Evolutionary conservation across 30 jellyfish, hydroid and myxozoan genomes (phyloP).

Genomic region (Turritopsis rubra): DNA sequence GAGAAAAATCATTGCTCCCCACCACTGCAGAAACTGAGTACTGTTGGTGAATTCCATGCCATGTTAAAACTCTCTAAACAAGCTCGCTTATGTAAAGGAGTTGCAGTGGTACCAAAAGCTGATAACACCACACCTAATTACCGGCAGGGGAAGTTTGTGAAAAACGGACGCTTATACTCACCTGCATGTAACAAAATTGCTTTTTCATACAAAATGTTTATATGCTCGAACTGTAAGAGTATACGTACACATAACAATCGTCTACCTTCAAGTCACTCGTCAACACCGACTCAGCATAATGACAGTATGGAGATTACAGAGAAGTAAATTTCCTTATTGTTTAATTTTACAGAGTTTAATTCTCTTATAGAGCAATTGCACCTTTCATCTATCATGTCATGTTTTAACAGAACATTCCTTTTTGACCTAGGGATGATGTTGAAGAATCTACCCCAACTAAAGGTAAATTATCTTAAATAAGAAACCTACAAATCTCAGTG

Average conservation of each 20-base stretch:
- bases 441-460: not conserved
- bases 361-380: no score
- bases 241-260: constrained; percentile 5
- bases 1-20: constrained; percentile 28
- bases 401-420: not conserved
- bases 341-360: no score
- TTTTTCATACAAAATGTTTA: constrained; percentile 28
- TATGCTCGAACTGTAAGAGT: constrained; percentile 16
- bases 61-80: constrained; percentile 13
- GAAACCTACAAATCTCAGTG: not conserved
- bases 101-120: not conserved
- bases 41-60: constrained; percentile 32
- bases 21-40: constrained; percentile 12
- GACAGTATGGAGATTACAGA: not conserved
- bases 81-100: constrained; percentile 25
- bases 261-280: not conserved
- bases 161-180: constrained; percentile 16
- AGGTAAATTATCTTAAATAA: not conserved
- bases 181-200: constrained; percentile 20
- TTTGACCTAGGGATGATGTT: not conserved
- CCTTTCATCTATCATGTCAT: not conserved
- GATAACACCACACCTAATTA: constrained; percentile 1
- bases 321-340: constrained; percentile 1
- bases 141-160: constrained; percentile 11
- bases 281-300: not conserved